Evolutionary conservation across 2,113 vertebrate genomes (phyloP), one percentile per base, ranked within the genome.

Genomic region (Eurypyga helias): DNA sequence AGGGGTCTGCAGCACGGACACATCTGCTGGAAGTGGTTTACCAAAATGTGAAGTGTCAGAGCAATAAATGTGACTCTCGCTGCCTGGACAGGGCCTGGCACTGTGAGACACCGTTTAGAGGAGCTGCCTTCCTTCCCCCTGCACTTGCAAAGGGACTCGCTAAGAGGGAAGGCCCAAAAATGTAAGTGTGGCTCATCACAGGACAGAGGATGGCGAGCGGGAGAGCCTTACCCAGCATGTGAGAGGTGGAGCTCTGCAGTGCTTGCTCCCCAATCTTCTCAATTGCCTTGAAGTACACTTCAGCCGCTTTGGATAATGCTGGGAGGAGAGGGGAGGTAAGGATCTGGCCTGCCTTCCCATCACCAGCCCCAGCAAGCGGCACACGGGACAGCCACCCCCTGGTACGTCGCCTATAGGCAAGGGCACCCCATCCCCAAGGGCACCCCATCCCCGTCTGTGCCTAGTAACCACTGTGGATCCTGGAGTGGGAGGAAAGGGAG

Each of bases 211-310:
- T 11, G 38, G 10, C 1, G 7, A 15, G 20, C 5, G 5, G 43
- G 5, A 36, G 34, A 29, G 31, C 67, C 99, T 98, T 98, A 99
- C 99, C 99, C 38, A 99, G 92, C 48, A 98, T 88, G 6, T 95
- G 98, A 0, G 99, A 99, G 11, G 99, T 99, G 72, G 97, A 89
- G 7, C 98, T 99, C 97, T 98, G 98, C 34, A 99, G 94, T 3
- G 99, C 99, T 81, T 98, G 99, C 90, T 99, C 98, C 66, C 99
- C 99, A 7, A 99, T 99, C 98, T 98, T 99, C 94, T 99, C 98
- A 6, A 99, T 98, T 4, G 98, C 98, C 6, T 87, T 98, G 96
- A 99, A 99, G 96, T 99, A 99, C 29, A 98, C 98, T 71, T 99
- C 99, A 13, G 99, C 99, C 0, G 98, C 99, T 49, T 96, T 95